Base-by-base conservation (phyloP, 1,140 invertebrate genomes). In the Ceratitis capitata region DNA sequence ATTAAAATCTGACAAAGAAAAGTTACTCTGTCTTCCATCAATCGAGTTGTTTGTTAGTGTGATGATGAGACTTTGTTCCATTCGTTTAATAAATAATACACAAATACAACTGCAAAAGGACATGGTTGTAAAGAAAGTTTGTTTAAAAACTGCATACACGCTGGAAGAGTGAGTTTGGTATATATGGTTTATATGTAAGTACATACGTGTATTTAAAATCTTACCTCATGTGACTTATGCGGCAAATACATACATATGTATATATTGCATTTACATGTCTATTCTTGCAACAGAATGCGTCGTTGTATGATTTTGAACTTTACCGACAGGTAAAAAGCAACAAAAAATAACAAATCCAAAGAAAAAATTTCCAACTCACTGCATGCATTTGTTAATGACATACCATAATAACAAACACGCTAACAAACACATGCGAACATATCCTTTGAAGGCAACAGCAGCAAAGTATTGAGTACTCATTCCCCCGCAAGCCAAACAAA, bases 271-370 rank as follows among this genome's bases (percentile, higher is more conserved):
- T 6, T 78, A 10, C 12, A 3, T 78, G n/a, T 23, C 2, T 56
- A 9, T 23, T 56, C 51, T 56, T 23, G 42, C 69, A 78, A 78
- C 69, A 6, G 39, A 45, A 45, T 78, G 69, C 42, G 39, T 23
- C 69, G 45, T 78, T 47, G 69, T 45, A 10, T 78, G 69, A 78
- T 78, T 78, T 78, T 78, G 69, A 78, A 78, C 69, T 78, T 78
- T 45, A 39, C 69, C 69, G 69, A 45, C 69, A 78, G 69, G 69
- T 78, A 78, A 45, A 78, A 78, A 78, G 42, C 39, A 45, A 45
- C 42, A 19, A 78, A 78, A 23, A 45, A 26, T n/a, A n/a, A n/a
- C n/a, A n/a, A n/a, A n/a, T n/a, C n/a, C 39, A 45, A 45, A 78
- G n/a, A 78, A 78, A 23, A 45, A 26, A 78, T 78, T 78, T 78